Evolutionary conservation across 2,888 invertebrate species (phyloP).

Genomic region (Calephelis perditalis): DNA sequence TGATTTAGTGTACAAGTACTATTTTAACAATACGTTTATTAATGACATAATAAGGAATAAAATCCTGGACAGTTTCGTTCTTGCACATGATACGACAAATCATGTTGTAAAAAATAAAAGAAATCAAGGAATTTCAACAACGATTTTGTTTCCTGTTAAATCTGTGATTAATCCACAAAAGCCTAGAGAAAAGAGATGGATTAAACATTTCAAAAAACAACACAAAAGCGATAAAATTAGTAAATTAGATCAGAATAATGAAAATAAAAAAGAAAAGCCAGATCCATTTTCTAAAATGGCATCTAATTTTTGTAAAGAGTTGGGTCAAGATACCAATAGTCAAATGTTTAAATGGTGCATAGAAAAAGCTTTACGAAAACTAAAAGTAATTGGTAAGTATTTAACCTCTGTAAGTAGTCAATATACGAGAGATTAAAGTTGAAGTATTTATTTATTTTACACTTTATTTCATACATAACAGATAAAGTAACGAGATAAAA

Average conservation of each 20-base stretch:
- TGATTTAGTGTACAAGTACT: constrained; percentile 66
- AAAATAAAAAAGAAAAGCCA: constrained; percentile 25
- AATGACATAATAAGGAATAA: constrained; percentile 59
- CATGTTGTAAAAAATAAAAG: constrained; percentile 47
- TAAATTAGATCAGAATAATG: constrained; percentile 18
- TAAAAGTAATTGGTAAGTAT: constrained; percentile 52
- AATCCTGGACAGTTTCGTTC: constrained; percentile 42
- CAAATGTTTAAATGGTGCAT: constrained; percentile 57
- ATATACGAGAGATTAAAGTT: too few species aligned
- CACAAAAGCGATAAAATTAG: constrained; percentile 25
- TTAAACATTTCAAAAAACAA: constrained; percentile 40
- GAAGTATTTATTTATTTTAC: too few species aligned
- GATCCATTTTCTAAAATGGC: constrained; percentile 58
- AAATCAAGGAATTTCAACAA: constrained; percentile 37
- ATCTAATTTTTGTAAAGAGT: constrained; percentile 55
- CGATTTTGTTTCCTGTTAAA: constrained; percentile 49
- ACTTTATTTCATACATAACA: too few species aligned
- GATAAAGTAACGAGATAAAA: too few species aligned
- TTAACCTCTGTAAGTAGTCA: background rate
- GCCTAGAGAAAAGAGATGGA: constrained; percentile 52
- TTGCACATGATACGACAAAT: constrained; percentile 23
- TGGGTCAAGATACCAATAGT: constrained; percentile 46
- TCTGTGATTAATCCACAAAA: constrained; percentile 31
- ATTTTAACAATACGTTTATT: constrained; percentile 67
- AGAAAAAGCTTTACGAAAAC: constrained; percentile 55